Conservation (phyloP, 53 echinoderm and acorn worm genomes). For the Henricia sp. region DNA sequence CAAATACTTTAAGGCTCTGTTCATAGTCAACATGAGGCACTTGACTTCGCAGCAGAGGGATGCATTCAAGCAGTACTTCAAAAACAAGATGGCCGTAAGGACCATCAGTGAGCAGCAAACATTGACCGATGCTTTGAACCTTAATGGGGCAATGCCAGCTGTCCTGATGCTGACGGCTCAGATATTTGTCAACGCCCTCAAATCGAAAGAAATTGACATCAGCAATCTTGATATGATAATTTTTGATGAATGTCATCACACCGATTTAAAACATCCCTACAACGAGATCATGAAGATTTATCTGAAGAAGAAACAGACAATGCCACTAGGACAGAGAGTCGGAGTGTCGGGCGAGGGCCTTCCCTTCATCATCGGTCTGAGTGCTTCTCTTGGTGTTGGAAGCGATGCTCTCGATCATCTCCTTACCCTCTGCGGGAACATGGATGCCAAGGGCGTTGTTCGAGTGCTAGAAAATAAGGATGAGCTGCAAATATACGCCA, state of each 20-base stretch:
- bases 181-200: slow-evolving; percentile 74
- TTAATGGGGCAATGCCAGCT: slow-evolving; percentile 21
- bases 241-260: slow-evolving; percentile 87
- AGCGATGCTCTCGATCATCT: slow-evolving; percentile 61
- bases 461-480: slow-evolving; percentile 38
- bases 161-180: slow-evolving; percentile 84
- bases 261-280: slow-evolving; percentile 75
- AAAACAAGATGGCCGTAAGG: slow-evolving; percentile 9
- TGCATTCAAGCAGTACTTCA: slow-evolving; percentile 67
- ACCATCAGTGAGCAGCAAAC: slow-evolving; percentile 56
- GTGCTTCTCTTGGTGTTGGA: slow-evolving; percentile 77
- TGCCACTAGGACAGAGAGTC: slow-evolving; percentile 13
- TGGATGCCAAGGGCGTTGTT: slow-evolving; percentile 67
- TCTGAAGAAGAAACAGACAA: slow-evolving; percentile 49
- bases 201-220: slow-evolving; percentile 16
- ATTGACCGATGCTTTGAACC: slow-evolving; percentile 36
- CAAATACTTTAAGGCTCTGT: slow-evolving; percentile 69
- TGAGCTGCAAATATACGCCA: slow-evolving; percentile 64
- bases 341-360: slow-evolving; percentile 56
- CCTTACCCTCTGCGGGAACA: slow-evolving; percentile 73
- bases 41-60: slow-evolving; percentile 75
- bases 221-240: slow-evolving; percentile 67
- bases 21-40: slow-evolving; percentile 79
- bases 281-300: slow-evolving; percentile 82
- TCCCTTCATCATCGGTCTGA: slow-evolving; percentile 76